phyloP scores from a whole-genome alignment of 64 coral and sea anemone genomes.

The Montipora foliosa region DNA sequence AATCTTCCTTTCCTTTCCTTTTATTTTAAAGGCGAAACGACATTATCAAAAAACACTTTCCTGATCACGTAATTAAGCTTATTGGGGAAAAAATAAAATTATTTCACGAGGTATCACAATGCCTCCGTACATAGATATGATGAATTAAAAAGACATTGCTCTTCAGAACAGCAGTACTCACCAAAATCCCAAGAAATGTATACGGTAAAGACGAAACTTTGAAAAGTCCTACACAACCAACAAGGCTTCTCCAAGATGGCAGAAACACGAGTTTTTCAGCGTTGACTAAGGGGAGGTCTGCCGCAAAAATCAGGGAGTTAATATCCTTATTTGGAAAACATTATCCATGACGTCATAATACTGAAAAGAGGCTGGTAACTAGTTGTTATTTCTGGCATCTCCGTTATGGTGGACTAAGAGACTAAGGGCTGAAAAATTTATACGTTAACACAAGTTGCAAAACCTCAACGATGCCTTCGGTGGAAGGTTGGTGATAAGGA shows the following conservation, averaged over 20 bases:
- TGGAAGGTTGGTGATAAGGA: constrained; percentile 77
- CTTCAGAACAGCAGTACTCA: not conserved
- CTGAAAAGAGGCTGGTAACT: not conserved
- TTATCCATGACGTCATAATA: not conserved
- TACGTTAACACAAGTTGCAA: not conserved
- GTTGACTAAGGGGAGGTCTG: constrained; percentile 33
- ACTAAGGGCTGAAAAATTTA: too few species aligned
- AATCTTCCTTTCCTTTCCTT: too few species aligned
- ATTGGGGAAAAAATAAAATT: too few species aligned
- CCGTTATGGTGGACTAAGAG: constrained; percentile 20
- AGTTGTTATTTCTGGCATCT: constrained; percentile 54
- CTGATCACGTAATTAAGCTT: too few species aligned
- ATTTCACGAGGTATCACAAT: too few species aligned
- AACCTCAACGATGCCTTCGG: constrained; percentile 69
- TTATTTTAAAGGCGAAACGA: too few species aligned
- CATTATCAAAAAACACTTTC: too few species aligned
- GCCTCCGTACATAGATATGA: not conserved
- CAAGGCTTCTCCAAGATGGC: constrained; percentile 59
- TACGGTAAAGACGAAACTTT: not conserved
- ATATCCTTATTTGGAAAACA: constrained; percentile 60
- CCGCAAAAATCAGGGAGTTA: not conserved
- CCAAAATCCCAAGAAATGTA: not conserved
- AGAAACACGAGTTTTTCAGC: not conserved
- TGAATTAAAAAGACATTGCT: not conserved
- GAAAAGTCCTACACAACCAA: not conserved